Base-by-base conservation (phyloP, 2,113 vertebrate genomes). In the Theristicus caerulescens region DNA sequence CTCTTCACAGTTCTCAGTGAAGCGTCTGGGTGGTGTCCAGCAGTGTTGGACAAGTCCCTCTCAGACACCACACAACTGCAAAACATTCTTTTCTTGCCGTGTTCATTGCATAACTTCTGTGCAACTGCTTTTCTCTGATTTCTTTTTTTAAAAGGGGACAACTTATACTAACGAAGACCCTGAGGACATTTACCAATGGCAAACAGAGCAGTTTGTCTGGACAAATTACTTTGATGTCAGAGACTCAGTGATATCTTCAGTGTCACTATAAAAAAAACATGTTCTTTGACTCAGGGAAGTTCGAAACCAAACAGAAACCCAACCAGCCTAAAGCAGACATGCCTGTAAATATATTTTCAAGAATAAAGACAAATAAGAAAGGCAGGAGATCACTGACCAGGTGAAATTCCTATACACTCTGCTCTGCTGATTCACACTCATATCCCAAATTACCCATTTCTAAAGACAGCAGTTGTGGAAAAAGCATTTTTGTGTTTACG, bases 401-500 rank as follows among this genome's bases (percentile, higher is more conserved):
- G 25, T 85, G 54, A 79, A 88, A 95, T 85, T 93, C 62, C 81
- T 85, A 52, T 54, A 29, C 20, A 9, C n/a, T 20, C 58, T 58
- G 64, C 72, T 92, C 77, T 77, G 83, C 78, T 72, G 86, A 95
- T 79, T 95, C 91, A 94, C 62, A n/a, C n/a, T 86, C 34, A 4
- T 21, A 66, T 17, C 61, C 83, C 66, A 89, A 91, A 94, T 80
- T 74, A 92, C 34, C 42, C 62, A 65, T 46, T 94, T 76, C 89
- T 94, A 87, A 91, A 91, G 72, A 83, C 26, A 54, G 73, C 72
- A 90, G 34, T 34, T 51, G 49, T 49, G 59, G 80, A 96, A 88
- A 94, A 88, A 91, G 71, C 79, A 44, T 64, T 93, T 95, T 59
- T 85, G 69, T 89, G 89, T 89, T 96, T 72, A 89, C 14, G 6